Conservation (phyloP, 2,113 vertebrate genomes). For the Oreochromis tanganicae region DNA sequence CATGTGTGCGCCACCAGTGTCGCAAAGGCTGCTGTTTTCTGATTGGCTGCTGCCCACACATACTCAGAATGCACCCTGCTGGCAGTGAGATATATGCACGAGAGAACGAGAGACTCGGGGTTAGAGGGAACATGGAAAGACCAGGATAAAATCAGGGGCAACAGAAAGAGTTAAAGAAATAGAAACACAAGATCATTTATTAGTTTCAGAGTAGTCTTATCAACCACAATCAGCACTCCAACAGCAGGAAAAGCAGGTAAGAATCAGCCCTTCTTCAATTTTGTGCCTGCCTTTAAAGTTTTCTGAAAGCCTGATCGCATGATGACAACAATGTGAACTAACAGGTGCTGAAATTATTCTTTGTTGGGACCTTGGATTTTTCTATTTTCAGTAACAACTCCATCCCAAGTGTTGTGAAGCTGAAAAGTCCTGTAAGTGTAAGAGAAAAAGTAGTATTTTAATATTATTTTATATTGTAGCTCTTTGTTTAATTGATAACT, state of each 20-base stretch:
- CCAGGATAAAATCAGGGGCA: not conserved
- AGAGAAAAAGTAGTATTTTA: not conserved
- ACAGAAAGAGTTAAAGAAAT: not conserved
- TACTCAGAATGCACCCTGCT: conserved; percentile 27
- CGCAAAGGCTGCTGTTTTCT: conserved; percentile 41
- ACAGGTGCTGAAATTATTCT: not conserved
- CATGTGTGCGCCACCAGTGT: conserved; percentile 49
- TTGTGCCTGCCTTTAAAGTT: not conserved
- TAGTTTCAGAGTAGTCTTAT: not conserved
- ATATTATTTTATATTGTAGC: not conserved
- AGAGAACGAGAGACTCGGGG: not conserved
- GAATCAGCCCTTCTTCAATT: not conserved
- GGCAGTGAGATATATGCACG: not conserved
- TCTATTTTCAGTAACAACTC: not conserved
- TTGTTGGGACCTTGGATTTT: not conserved
- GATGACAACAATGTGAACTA: not conserved
- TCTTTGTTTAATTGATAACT: not conserved
- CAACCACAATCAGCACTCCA: not conserved
- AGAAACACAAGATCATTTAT: not conserved
- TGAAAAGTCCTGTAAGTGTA: not conserved
- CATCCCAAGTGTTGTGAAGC: not conserved
- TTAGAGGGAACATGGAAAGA: not conserved
- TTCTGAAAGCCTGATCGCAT: not conserved
- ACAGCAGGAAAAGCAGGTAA: not conserved
- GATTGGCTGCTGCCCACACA: conserved; percentile 53